A percentile compares a stretch with the other conserved stretches of the same genome.
Conservation (phyloP, 1,140 invertebrate species). For the Dreissena polymorpha region DNA sequence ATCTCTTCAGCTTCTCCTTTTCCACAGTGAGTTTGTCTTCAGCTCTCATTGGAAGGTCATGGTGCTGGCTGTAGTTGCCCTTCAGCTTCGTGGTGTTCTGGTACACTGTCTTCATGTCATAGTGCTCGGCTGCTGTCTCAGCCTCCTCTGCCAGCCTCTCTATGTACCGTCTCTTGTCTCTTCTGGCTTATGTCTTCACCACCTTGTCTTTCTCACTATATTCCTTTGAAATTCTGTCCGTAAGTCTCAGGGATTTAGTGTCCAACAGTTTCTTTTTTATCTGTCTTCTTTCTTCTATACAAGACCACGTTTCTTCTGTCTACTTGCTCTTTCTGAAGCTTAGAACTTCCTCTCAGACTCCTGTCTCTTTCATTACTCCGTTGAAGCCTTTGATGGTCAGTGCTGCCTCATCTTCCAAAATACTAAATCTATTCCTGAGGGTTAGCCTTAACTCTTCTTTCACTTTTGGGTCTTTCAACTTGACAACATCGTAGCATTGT, state of each 20-base stretch:
- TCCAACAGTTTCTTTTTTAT: neutral
- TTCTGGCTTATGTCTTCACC: slow-evolving; percentile 2
- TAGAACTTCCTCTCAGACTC: too few species aligned
- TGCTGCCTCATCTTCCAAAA: too few species aligned
- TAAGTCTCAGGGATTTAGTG: neutral
- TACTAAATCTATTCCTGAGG: too few species aligned
- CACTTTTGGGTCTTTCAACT: too few species aligned
- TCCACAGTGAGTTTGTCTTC: neutral
- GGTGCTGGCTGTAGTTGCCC: neutral
- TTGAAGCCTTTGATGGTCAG: too few species aligned
- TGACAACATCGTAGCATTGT: too few species aligned
- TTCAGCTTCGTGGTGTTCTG: slow-evolving; percentile 11
- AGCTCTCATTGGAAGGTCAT: slow-evolving; percentile 3
- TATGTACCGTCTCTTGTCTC: slow-evolving; percentile 4
- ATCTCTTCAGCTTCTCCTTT: neutral
- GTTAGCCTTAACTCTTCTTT: too few species aligned
- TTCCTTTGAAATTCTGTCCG: neutral
- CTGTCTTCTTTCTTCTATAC: slow-evolving; percentile 21
- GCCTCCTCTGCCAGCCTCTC: slow-evolving; percentile 4
- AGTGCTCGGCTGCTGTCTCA: neutral
- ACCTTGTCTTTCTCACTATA: neutral
- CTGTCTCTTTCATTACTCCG: too few species aligned
- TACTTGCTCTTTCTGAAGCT: too few species aligned
- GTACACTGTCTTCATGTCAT: slow-evolving; percentile 11
- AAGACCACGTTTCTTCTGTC: neutral